Evolutionary conservation across 2,888 invertebrate genomes (phyloP), one percentile per base, ranked within the genome.

Genomic region (Oegoconia quadripuncta): DNA sequence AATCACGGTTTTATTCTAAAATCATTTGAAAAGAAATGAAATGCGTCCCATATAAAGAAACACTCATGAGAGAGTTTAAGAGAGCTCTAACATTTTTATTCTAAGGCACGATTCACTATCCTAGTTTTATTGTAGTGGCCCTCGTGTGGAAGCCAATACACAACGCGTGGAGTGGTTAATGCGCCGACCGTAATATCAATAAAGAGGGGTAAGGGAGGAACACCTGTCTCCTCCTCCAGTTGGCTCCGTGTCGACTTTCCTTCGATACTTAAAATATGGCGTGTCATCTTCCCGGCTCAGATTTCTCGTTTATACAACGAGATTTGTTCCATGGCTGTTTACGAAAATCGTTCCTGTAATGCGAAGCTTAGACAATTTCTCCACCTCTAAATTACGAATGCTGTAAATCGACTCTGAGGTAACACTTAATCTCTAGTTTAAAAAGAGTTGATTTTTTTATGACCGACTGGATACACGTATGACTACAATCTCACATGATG

Each of bases 221-320:
- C 65, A 64, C 62, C 68, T 68, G 63, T 64, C 68, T 60, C 68
- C 64, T 50, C 45, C 49, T 49, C 67, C 72, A 75, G 69, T 74
- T 72, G 54, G 58, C 62, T 70, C 64, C 64, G 58, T 62, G 68
- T 68, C 68, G 67, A 70, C 68, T 78, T 74, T 68, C 67, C 66
- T 65, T 55, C 65, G 70, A 78, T 80, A 74, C 76, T 76, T 80
- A 77, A 82, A 84, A 83, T 83, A 82, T 82, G 68, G 71, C 74
- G 70, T 70, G 70, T 78, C 78, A 74, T 78, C 66, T 75, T 68
- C 63, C 53, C 53, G 50, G 65, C 66, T 81, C 76, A 44, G 55
- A 64, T 79, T 75, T 70, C 78, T 74, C 73, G 73, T 75, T 77
- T 79, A 72, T 64, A 62, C 60, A 58, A 55, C 52, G 59, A 64